Base-by-base conservation (phyloP, 2,113 vertebrate species). In the Perca flavescens region DNA sequence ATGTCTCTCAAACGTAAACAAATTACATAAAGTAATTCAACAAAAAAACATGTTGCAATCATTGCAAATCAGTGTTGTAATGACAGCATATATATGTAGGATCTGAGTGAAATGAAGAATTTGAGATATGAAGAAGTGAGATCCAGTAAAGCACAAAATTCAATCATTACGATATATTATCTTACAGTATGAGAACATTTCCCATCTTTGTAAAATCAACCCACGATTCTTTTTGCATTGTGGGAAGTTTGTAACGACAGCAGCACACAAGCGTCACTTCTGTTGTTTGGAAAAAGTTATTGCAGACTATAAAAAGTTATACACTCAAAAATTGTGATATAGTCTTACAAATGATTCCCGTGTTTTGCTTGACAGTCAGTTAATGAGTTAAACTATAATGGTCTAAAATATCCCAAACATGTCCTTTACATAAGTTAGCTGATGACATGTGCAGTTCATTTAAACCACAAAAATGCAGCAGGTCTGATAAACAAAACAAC, bases 1-100 rank as follows among this genome's bases (percentile, higher is more conserved):
- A 81, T 61, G 22, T 74, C 31, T 21, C 31, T 22, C 13, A 74
- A 77, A 73, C 16, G 53, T 75, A 84, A 91, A 85, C 49, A 74
- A 56, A 77, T 67, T n/a, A 36, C 72, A 75, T 82, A 52, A 91
- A 64, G 14, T 56, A 43, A 68, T 0, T 43, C 10, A 43, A 16
- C 60, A n/a, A 40, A 13, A 61, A 53, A 50, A 69, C 6, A 56
- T 47, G 9, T 76, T 64, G 28, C 60, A 76, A 25, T 62, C 3
- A 19, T 5, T 73, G 28, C 6, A 70, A 63, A 74, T 70, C 61
- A 52, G n/a, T 57, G 36, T 43, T 79, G 31, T 49, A 43, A 49
- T 69, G 22, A 31, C 47, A 58, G 43, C 19, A 76, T 40, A 78
- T 56, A 31, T 43, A 14, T 22, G 15, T 11, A 10, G 13, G 5